Evolutionary conservation across 2,888 invertebrate genomes (phyloP).

Genomic region (Gibbula magus): DNA sequence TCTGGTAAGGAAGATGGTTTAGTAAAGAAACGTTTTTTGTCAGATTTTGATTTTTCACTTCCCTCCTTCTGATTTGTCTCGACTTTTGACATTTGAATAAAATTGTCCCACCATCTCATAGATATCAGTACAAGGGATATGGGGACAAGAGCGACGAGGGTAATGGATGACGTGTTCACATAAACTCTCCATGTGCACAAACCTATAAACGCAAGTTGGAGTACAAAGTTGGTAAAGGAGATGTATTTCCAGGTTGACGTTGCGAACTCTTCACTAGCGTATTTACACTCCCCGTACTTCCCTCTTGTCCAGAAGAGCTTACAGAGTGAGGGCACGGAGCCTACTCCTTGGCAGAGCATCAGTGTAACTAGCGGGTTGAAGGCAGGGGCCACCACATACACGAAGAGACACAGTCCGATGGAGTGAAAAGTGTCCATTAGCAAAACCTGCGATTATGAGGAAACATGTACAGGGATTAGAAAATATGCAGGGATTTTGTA

Average conservation of each 20-base stretch:
- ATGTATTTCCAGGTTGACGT: not conserved
- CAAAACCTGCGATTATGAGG: no score
- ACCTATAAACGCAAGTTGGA: not conserved
- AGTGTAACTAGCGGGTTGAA: not conserved
- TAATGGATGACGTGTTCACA: not conserved
- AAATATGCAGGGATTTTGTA: no score
- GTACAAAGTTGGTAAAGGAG: not conserved
- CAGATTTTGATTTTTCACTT: not conserved
- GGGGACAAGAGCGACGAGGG: not conserved
- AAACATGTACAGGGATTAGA: not conserved
- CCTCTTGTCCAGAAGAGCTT: not conserved
- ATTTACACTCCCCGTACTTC: not conserved
- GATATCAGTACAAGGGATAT: not conserved
- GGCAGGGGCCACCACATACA: not conserved
- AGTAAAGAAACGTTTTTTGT: not conserved
- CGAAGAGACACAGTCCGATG: not conserved
- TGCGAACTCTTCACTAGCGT: not conserved
- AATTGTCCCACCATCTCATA: conserved; percentile 7
- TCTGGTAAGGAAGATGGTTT: not conserved
- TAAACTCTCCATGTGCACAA: not conserved
- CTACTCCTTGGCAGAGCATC: not conserved
- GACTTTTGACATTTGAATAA: not conserved
- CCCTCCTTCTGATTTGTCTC: not conserved
- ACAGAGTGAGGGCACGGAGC: not conserved
- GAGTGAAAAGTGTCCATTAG: not conserved